Conservation (phyloP, 53 echinoderm and acorn worm species). For the Glandiceps talaboti region DNA sequence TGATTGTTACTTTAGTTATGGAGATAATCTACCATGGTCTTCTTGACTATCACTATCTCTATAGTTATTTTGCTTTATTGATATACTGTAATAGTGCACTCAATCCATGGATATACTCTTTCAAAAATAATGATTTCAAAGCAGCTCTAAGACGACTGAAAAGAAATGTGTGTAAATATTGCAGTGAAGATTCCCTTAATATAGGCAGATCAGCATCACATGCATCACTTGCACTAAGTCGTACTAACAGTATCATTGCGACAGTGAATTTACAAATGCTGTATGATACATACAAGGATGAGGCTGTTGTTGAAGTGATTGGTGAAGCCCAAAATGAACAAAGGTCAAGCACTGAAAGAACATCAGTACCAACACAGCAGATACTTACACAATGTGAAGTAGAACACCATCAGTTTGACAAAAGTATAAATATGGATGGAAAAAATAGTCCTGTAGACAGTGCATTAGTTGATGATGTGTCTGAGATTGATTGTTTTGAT, state of each 20-base stretch:
- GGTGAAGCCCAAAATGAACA: neutral
- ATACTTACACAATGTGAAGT: neutral
- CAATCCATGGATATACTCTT: constrained; percentile 88
- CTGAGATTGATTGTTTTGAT: neutral
- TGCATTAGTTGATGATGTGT: neutral
- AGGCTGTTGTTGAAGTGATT: neutral
- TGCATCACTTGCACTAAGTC: constrained; percentile 64
- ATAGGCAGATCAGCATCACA: constrained; percentile 38
- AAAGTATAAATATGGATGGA: neutral
- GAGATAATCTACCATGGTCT: constrained; percentile 42
- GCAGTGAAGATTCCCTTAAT: constrained; percentile 18
- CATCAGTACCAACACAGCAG: neutral
- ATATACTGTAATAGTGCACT: constrained; percentile 50
- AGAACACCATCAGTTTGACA: neutral
- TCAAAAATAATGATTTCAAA: constrained; percentile 79
- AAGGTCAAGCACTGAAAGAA: neutral
- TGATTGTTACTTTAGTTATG: constrained; percentile 29
- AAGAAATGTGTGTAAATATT: constrained; percentile 18
- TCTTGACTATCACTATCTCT: neutral
- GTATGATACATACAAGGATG: constrained; percentile 11
- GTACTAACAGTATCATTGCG: constrained; percentile 82
- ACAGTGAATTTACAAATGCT: constrained; percentile 46
- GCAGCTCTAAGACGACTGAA: constrained; percentile 60
- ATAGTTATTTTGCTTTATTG: constrained; percentile 44
- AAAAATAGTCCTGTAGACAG: neutral